Percentiles rank a stretch among this genome's conserved stretches.
Conservation (phyloP, 1,140 invertebrate species). For the Drosophila parvula region DNA sequence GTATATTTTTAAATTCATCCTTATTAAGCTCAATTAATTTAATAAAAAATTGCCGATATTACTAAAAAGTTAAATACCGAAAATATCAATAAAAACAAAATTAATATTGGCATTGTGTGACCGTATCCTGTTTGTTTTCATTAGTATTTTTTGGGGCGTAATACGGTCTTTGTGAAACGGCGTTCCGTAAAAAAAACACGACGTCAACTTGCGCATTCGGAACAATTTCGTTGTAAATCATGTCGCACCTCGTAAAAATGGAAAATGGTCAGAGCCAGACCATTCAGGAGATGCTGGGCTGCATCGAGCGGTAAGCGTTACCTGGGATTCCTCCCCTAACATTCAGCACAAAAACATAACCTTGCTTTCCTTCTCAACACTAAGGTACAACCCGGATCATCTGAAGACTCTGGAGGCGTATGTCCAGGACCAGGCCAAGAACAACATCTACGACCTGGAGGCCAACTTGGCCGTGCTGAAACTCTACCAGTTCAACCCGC, state of each 20-base stretch:
- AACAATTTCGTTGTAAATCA: conserved; percentile 38
- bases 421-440: conserved; percentile 95
- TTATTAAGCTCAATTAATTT: background rate
- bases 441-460: conserved; percentile 98
- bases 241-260: conserved; percentile 85
- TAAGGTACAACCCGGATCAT: conserved; percentile 97
- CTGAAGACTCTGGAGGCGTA: conserved; percentile 94
- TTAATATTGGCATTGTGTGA: background rate
- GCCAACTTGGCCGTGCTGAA: conserved; percentile 97
- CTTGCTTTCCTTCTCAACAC: conserved; percentile 69
- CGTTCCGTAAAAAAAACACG: conserved; percentile 42
- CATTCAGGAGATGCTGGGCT: conserved; percentile 88
- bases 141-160: background rate
- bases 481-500: conserved; percentile 97
- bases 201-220: conserved; percentile 37
- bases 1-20: background rate
- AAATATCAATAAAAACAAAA: background rate
- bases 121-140: conserved; percentile 9
- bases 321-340: background rate
- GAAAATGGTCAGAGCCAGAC: conserved; percentile 89
- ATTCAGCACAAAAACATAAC: conserved; percentile 43
- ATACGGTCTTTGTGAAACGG: conserved; percentile 14
- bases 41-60: background rate
- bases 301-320: conserved; percentile 88
- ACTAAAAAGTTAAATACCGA: background rate